These are phyloP conservation scores for Dermochelys coriacea DNA, from an alignment of 2,797 vertebrate genomes.

Conservation along the genomic window DNA sequence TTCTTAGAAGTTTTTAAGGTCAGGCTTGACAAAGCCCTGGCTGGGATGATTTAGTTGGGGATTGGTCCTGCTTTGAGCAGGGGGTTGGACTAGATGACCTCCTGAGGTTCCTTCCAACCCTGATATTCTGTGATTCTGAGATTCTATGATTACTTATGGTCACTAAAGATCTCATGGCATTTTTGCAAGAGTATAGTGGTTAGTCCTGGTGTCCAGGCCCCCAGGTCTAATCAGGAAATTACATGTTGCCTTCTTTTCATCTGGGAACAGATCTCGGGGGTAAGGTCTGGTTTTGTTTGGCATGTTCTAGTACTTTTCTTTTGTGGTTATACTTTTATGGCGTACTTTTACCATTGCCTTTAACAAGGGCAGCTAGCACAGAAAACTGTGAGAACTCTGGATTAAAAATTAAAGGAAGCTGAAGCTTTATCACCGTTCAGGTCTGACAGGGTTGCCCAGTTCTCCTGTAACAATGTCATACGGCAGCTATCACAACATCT, in stretches of 20 bases:
- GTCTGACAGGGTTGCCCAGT: background rate
- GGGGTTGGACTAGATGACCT: too few relatives aligned
- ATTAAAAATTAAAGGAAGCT: background rate
- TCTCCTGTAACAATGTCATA: rapidly evolving
- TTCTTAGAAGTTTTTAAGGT: too few relatives aligned
- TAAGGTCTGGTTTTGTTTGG: background rate
- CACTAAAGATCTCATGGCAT: background rate
- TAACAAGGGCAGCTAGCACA: rapidly evolving
- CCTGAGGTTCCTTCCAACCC: too few relatives aligned
- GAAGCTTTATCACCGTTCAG: rapidly evolving
- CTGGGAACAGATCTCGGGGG: background rate
- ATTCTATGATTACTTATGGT: background rate
- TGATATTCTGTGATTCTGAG: too few relatives aligned
- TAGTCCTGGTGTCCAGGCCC: background rate
- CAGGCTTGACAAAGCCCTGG: too few relatives aligned
- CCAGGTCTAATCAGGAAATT: background rate
- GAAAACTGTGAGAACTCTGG: conserved; percentile 5
- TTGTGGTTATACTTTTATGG: background rate
- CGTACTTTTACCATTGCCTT: background rate
- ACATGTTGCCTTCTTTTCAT: rapidly evolving
- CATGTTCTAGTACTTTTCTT: background rate
- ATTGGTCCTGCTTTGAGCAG: too few relatives aligned
- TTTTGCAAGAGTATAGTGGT: background rate
- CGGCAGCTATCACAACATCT: conserved; percentile 36
- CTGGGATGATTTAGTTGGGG: too few relatives aligned